These are phyloP conservation scores for Drepana falcataria DNA, from an alignment of 2,888 invertebrate species.

Conservation along the genomic window DNA sequence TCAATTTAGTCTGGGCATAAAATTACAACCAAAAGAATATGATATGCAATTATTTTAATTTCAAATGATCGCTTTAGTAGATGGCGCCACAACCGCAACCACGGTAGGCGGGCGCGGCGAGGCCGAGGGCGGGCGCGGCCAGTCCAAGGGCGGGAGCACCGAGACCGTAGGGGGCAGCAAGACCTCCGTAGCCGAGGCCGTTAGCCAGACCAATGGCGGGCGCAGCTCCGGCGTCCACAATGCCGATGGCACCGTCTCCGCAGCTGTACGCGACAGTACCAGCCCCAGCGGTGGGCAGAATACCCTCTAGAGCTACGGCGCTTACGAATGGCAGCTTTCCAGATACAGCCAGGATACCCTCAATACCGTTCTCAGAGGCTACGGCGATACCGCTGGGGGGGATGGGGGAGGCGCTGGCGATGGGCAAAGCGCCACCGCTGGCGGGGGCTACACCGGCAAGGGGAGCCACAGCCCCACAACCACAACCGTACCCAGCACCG, in stretches of 20 bases:
- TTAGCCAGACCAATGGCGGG: not conserved
- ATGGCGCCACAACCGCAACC: conserved; percentile 19
- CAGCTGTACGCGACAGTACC: conserved; percentile 24
- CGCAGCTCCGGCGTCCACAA: conserved; percentile 4
- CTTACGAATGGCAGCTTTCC: conserved; percentile 26
- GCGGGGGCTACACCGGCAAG: conserved; percentile 4
- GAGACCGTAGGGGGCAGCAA: not conserved
- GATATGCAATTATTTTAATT: no score
- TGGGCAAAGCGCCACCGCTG: conserved; percentile 1
- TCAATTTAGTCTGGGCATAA: no score
- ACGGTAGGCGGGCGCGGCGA: conserved; percentile 38
- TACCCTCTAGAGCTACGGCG: conserved; percentile 29
- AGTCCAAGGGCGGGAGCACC: conserved; percentile 9
- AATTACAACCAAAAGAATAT: no score
- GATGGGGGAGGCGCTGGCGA: conserved; percentile 4
- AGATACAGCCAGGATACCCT: conserved; percentile 1
- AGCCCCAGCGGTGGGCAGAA: conserved; percentile 18
- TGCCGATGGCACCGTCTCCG: conserved; percentile 22
- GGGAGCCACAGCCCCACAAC: conserved; percentile 5
- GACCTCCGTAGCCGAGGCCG: conserved; percentile 1
- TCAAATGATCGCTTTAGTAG: conserved; percentile 6
- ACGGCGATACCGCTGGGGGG: conserved; percentile 9
- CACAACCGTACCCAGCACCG: not conserved
- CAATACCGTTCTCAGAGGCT: not conserved
- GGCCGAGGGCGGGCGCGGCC: conserved; percentile 26